Percentiles rank a stretch among this genome's conserved stretches.
Conservation (phyloP, 2,888 invertebrate genomes). For the Thecocarcelia acutangulata region DNA sequence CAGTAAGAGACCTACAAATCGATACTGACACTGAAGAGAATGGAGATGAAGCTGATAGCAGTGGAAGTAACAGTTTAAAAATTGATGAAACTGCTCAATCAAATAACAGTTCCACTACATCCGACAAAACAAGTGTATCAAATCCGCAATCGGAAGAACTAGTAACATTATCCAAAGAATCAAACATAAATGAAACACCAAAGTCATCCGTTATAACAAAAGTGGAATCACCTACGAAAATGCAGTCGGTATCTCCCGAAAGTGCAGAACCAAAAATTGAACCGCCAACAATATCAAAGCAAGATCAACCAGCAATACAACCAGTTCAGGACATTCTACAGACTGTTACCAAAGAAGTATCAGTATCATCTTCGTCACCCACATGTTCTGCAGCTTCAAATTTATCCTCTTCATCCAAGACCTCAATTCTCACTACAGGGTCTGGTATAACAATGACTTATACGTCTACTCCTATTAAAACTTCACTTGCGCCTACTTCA, state of each 20-base stretch:
- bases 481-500: conserved; percentile 66
- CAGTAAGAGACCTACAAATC: conserved; percentile 91
- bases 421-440: conserved; percentile 15
- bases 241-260: conserved; percentile 70
- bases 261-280: conserved; percentile 76
- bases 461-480: conserved; percentile 72
- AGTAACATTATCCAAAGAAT: conserved; percentile 8
- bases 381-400: conserved; percentile 38
- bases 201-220: conserved; percentile 77
- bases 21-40: conserved; percentile 92
- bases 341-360: conserved; percentile 56
- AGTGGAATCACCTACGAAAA: conserved; percentile 63
- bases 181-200: conserved; percentile 26
- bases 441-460: conserved; percentile 71
- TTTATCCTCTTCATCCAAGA: conserved; percentile 11
- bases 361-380: conserved; percentile 32
- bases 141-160: conserved; percentile 14
- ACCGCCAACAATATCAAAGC: conserved; percentile 77
- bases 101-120: conserved; percentile 46
- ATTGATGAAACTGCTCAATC: conserved; percentile 75
- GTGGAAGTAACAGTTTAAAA: conserved; percentile 76
- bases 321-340: conserved; percentile 77
- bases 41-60: conserved; percentile 83
- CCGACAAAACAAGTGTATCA: conserved; percentile 47
- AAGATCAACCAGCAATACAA: conserved; percentile 78